Percentiles rank a stretch among this genome's conserved stretches.
Evolutionary conservation across 2,113 vertebrate species (phyloP).

Genomic region (Catharus minimus): DNA sequence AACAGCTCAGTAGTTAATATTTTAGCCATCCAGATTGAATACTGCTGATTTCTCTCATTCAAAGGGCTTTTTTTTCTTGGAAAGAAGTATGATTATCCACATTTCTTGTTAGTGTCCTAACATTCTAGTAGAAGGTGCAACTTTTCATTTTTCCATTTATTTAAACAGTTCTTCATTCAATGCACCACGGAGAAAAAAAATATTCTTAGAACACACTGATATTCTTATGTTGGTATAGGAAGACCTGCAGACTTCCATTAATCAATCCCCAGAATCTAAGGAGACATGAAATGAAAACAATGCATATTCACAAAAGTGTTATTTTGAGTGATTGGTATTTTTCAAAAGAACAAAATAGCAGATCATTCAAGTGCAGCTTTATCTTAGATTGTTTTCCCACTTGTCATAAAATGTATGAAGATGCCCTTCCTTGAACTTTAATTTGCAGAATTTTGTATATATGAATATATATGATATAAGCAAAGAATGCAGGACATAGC

Average conservation of each 20-base stretch:
- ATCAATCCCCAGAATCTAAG: not conserved
- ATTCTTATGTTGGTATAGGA: not conserved
- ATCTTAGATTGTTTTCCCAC: not conserved
- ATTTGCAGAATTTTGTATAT: not conserved
- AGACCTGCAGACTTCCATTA: not conserved
- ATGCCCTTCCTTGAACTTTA: not conserved
- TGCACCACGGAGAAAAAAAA: not conserved
- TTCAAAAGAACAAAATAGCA: not conserved
- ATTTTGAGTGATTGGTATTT: not conserved
- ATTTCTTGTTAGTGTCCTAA: not conserved
- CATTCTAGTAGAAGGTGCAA: not conserved
- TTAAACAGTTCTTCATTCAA: not conserved
- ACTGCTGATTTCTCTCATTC: not conserved
- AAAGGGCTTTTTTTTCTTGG: not conserved
- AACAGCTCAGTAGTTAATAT: not conserved
- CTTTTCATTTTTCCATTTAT: not conserved
- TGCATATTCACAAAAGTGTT: not conserved
- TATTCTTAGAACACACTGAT: not conserved
- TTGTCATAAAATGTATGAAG: not conserved
- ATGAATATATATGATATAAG: not conserved
- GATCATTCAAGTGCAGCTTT: not conserved
- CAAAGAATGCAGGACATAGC: not conserved
- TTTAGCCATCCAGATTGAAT: not conserved
- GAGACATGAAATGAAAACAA: not conserved
- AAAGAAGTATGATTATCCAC: not conserved